phyloP scores from a whole-genome alignment of 2,113 vertebrate species.

The Charina bottae region DNA sequence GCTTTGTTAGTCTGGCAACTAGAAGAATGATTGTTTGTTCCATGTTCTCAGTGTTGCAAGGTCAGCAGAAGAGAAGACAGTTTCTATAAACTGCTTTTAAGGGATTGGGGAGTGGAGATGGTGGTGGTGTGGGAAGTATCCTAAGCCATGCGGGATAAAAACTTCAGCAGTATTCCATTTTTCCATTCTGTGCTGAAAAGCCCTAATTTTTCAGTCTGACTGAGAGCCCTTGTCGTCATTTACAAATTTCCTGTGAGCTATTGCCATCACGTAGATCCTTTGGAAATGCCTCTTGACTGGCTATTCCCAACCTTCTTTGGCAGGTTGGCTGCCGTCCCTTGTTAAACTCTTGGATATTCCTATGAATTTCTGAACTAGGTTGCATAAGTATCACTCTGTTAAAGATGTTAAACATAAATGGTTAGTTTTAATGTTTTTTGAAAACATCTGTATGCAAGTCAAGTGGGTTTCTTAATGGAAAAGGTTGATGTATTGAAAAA shows the following conservation, averaged over 20 bases:
- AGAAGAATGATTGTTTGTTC: background rate
- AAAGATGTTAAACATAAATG: slow-evolving; percentile 21
- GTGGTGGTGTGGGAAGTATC: background rate
- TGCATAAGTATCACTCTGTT: background rate
- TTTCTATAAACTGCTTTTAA: background rate
- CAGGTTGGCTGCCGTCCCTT: background rate
- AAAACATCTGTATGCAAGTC: slow-evolving; percentile 57
- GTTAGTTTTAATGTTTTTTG: slow-evolving; percentile 44
- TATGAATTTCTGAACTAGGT: background rate
- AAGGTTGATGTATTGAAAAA: slow-evolving; percentile 58
- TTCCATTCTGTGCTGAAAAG: background rate
- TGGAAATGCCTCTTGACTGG: background rate
- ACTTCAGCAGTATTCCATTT: background rate
- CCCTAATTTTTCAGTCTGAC: background rate
- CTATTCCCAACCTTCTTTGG: background rate
- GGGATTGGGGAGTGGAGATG: background rate
- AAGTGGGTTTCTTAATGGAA: slow-evolving; percentile 50
- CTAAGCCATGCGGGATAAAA: background rate
- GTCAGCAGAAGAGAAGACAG: background rate
- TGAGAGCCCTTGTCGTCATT: background rate
- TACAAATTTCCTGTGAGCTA: background rate
- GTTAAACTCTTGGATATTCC: background rate
- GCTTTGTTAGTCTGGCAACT: background rate
- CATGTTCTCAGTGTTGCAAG: background rate
- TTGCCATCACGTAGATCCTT: background rate